Base-by-base conservation (phyloP, 2,113 vertebrate species). In the Oryzias celebensis region DNA sequence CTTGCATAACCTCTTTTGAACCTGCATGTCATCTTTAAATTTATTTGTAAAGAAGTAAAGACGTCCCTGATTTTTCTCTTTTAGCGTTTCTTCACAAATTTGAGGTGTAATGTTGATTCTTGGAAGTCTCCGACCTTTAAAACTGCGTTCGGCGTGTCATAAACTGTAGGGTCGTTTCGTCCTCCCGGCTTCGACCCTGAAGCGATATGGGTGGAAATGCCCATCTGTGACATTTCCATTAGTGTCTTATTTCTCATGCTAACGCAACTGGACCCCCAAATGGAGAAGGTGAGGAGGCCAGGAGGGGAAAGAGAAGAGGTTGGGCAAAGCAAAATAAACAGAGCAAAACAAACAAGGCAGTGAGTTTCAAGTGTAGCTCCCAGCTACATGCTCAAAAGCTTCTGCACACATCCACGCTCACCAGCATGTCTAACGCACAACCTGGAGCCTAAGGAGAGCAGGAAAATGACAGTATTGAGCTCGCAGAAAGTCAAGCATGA, bases 321-420 rank as follows among this genome's bases (percentile, higher is more conserved):
- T 53, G 62, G 75, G 66, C 60, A 62, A 64, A 76, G 76, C 76
- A 77, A 81, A 85, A 80, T 60, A 87, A 87, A 85, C 74, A 83
- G 73, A 83, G 82, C 65, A 87, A 85, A 82, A 81, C 72, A 85
- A 87, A 83, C 82, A 80, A 73, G 79, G 60, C 51, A 44, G 58
- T 52, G 51, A 43, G 45, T 83, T 85, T 85, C 52, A 80, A 79
- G 74, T 73, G 70, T 65, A 49, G 48, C 68, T 83, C 68, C 66
- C 82, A 79, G 77, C 81, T 79, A 77, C 75, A 73, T 45, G 14
- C 13, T 20, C 18, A 20, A n/a, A 67, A 2, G 47, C 47, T 48
- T 50, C 58, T 16, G 44, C 12, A 14, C 23, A 10, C 22, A 44
- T 56, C 36, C 53, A 66, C 42, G 36, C 56, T 49, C 70, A 54